These are phyloP conservation scores for Eubasilissa regina DNA, from an alignment of 1,140 invertebrate species.

Conservation along the genomic window DNA sequence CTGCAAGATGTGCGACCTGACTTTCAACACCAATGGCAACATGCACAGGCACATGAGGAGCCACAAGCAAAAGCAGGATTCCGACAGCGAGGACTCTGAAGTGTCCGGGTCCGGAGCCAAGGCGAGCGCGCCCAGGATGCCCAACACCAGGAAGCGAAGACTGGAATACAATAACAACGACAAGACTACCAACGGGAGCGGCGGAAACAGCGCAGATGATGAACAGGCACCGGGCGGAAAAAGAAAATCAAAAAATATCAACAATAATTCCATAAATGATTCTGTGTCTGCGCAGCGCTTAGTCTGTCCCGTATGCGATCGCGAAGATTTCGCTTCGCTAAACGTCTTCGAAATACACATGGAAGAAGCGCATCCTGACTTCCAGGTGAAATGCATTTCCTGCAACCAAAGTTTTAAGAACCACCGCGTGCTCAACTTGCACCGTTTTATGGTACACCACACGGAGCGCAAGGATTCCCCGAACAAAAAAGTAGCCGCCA, in stretches of 20 bases:
- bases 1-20: conserved; percentile 84
- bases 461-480: conserved; percentile 65
- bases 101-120: conserved; percentile 61
- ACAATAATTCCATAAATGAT: conserved; percentile 67
- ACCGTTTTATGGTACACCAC: conserved; percentile 75
- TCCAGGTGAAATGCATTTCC: conserved; percentile 78
- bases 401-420: conserved; percentile 82
- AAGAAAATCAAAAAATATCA: conserved; percentile 68
- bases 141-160: conserved; percentile 61
- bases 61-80: conserved; percentile 72
- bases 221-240: conserved; percentile 64
- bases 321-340: conserved; percentile 75
- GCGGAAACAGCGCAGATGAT: conserved; percentile 67
- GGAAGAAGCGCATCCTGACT: conserved; percentile 80
- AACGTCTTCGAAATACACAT: conserved; percentile 79
- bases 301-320: conserved; percentile 75
- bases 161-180: conserved; percentile 67
- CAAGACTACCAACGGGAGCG: conserved; percentile 49
- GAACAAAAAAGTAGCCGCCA: conserved; percentile 62
- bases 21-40: conserved; percentile 91
- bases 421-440: conserved; percentile 79
- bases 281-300: conserved; percentile 62
- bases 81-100: conserved; percentile 66
- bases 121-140: conserved; percentile 39
- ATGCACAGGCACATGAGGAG: conserved; percentile 90